Percentiles rank a stretch among this genome's conserved stretches.
Evolutionary conservation across 2,113 vertebrate species (phyloP).

Genomic region (Clarias batrachus): DNA sequence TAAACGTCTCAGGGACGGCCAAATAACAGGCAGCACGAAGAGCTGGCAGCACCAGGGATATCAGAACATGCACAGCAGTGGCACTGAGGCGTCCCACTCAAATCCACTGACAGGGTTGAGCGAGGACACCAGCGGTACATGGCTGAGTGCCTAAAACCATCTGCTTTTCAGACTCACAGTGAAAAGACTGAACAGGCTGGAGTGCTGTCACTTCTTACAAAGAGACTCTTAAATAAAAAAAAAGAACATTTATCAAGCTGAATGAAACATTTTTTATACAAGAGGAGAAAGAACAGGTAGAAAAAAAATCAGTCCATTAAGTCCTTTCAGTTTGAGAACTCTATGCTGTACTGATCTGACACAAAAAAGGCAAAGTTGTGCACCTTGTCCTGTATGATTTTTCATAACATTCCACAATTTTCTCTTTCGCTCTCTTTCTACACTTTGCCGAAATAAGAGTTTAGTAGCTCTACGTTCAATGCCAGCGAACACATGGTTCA

Average conservation of each 20-base stretch:
- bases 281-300: not conserved
- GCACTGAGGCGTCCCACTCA: slow-evolving; percentile 25
- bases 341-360: not conserved
- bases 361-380: not conserved
- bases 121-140: slow-evolving; percentile 18
- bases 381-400: not conserved
- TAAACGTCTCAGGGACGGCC: slow-evolving; percentile 11
- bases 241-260: not conserved
- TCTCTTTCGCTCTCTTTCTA: not conserved
- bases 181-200: slow-evolving; percentile 13
- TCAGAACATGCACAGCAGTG: slow-evolving; percentile 19
- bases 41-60: slow-evolving; percentile 4
- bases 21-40: slow-evolving; percentile 30
- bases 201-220: not conserved
- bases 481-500: slow-evolving; percentile 35
- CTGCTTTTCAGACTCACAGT: slow-evolving; percentile 11
- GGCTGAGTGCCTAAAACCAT: slow-evolving; percentile 34
- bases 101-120: slow-evolving; percentile 23
- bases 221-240: not conserved
- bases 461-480: not conserved
- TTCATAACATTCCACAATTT: not conserved
- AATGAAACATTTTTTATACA: not conserved
- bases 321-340: not conserved
- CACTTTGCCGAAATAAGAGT: not conserved
- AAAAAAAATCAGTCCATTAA: not conserved